A percentile compares a stretch with the other conserved stretches of the same genome.
Evolutionary conservation across 2,113 vertebrate genomes (phyloP).

Genomic region (Reinhardtius hippoglossoides): DNA sequence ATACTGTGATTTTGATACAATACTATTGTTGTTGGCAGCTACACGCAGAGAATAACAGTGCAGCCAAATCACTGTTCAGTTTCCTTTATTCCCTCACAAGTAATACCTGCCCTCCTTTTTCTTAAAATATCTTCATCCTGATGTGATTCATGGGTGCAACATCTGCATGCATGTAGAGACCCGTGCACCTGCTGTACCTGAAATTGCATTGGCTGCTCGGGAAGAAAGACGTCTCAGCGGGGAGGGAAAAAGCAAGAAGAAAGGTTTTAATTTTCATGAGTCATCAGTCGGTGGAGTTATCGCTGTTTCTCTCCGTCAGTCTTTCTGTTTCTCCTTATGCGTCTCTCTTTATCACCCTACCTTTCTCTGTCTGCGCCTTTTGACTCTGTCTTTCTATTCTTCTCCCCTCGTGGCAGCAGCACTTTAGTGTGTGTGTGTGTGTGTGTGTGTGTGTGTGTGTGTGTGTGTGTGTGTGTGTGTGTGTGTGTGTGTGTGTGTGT

Average conservation of each 20-base stretch:
- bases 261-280: constrained; percentile 73
- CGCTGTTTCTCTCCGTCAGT: background rate
- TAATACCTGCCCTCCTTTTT: background rate
- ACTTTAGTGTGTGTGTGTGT: too few species aligned
- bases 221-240: constrained; percentile 12
- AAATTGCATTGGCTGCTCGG: constrained; percentile 33
- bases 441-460: constrained; percentile 21
- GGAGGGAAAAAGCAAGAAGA: constrained; percentile 36
- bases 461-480: too few species aligned
- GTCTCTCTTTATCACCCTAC: constrained; percentile 6
- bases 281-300: constrained; percentile 53
- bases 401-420: constrained; percentile 5
- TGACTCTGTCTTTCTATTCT: constrained; percentile 27
- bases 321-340: constrained; percentile 23
- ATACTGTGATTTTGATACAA: background rate
- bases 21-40: background rate
- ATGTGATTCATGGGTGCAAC: too few species aligned
- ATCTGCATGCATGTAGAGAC: constrained; percentile 17
- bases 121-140: background rate
- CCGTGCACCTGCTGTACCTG: constrained; percentile 45
- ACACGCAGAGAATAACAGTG: background rate
- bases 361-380: constrained; percentile 14
- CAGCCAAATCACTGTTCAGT: background rate
- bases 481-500: constrained; percentile 19
- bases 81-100: background rate